A percentile compares a stretch with the other conserved stretches of the same genome.
Evolutionary conservation across 2,113 vertebrate species (phyloP).

Genomic region (Semnornis frantzii): DNA sequence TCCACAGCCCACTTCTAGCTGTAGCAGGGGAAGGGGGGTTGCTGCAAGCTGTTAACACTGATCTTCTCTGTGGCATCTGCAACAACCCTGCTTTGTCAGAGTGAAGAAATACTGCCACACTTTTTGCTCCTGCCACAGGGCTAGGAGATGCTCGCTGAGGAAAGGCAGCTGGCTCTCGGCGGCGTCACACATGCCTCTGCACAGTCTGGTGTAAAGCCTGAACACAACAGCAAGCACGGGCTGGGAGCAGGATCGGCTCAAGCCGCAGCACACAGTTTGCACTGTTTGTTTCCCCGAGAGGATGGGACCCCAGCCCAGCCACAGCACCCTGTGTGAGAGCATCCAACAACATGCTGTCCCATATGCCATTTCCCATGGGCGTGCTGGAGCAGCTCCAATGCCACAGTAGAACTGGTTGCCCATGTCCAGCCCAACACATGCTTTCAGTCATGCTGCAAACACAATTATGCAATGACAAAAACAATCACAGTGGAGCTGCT

Average conservation of each 20-base stretch:
- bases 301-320: not conserved
- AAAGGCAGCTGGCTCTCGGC: not conserved
- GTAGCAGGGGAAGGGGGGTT: not conserved
- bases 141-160: not conserved
- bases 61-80: not conserved
- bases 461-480: not conserved
- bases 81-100: not conserved
- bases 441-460: not conserved
- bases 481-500: rapidly evolving
- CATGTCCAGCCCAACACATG: not conserved
- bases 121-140: not conserved
- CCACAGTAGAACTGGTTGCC: not conserved
- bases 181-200: rapidly evolving
- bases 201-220: not conserved
- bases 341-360: not conserved
- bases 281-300: not conserved
- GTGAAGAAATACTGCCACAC: not conserved
- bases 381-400: not conserved
- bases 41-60: not conserved
- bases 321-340: not conserved
- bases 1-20: not conserved
- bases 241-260: not conserved
- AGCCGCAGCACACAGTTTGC: not conserved
- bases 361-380: rapidly evolving
- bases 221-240: not conserved